A percentile compares a stretch with the other conserved stretches of the same genome.
phyloP scores from a whole-genome alignment of 2,797 vertebrate genomes.

The Coilia nasus region DNA sequence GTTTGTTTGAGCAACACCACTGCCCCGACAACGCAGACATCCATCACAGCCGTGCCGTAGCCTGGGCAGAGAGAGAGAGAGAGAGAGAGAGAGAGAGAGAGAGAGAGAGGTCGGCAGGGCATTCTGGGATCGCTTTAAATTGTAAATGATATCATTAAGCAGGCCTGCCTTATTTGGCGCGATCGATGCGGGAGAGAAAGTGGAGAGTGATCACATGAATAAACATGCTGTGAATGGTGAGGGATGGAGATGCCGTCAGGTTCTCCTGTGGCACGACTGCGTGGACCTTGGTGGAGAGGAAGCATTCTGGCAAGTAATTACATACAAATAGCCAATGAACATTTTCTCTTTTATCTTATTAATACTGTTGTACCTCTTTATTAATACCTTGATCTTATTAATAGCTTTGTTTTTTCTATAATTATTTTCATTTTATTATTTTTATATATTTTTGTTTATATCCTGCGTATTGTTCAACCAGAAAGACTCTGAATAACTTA shows the following conservation, averaged over 20 bases:
- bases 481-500: no score
- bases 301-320: no score
- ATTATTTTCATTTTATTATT: no score
- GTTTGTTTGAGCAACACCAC: neutral
- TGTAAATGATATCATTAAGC: conserved; percentile 54
- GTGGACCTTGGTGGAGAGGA: neutral
- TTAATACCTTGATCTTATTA: no score
- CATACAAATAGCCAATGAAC: neutral
- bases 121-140: conserved; percentile 48
- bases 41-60: neutral
- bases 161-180: conserved; percentile 50
- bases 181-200: conserved; percentile 44
- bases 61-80: neutral
- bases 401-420: no score
- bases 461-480: no score
- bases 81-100: neutral
- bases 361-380: no score
- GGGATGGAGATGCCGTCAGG: neutral
- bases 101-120: conserved; percentile 38
- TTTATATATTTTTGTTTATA: no score
- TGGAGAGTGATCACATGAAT: conserved; percentile 26
- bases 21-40: conserved; percentile 15
- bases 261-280: neutral
- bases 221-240: conserved; percentile 28
- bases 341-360: no score